These are phyloP conservation scores for Drosophila stalkeri DNA, from an alignment of 2,888 invertebrate species.

Conservation along the genomic window DNA sequence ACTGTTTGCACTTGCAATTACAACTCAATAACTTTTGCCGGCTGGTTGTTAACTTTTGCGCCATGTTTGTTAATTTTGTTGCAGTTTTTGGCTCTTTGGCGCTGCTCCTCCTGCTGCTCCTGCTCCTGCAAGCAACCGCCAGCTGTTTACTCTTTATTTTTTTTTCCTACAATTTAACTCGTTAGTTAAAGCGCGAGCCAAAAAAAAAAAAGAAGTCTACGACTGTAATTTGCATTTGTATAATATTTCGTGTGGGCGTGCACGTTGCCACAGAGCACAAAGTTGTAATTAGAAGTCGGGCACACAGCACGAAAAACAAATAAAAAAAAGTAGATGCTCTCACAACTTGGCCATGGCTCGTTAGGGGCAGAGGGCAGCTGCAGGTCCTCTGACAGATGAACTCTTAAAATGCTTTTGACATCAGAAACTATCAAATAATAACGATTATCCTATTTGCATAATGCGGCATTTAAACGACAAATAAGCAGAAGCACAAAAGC, in stretches of 20 bases:
- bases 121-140: not conserved
- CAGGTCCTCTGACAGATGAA: constrained; percentile 53
- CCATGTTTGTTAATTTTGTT: constrained; percentile 58
- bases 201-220: constrained; percentile 1
- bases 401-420: constrained; percentile 73
- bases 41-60: constrained; percentile 64
- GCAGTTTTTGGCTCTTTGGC: constrained; percentile 45
- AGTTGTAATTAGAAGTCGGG: constrained; percentile 59
- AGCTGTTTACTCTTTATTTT: not conserved
- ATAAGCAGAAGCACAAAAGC: constrained; percentile 64
- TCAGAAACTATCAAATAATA: constrained; percentile 81
- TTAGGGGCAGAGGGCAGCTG: not conserved
- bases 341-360: not conserved
- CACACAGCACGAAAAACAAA: constrained; percentile 5
- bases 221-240: constrained; percentile 38
- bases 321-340: not conserved
- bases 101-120: constrained; percentile 1
- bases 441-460: constrained; percentile 80
- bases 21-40: constrained; percentile 77
- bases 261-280: constrained; percentile 43
- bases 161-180: constrained; percentile 48
- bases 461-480: constrained; percentile 77
- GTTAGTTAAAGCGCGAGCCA: constrained; percentile 22
- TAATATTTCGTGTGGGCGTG: constrained; percentile 34
- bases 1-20: constrained; percentile 74